These are phyloP conservation scores for Ammodytes dubius DNA, from an alignment of 2,113 vertebrate species.

Conservation along the genomic window DNA sequence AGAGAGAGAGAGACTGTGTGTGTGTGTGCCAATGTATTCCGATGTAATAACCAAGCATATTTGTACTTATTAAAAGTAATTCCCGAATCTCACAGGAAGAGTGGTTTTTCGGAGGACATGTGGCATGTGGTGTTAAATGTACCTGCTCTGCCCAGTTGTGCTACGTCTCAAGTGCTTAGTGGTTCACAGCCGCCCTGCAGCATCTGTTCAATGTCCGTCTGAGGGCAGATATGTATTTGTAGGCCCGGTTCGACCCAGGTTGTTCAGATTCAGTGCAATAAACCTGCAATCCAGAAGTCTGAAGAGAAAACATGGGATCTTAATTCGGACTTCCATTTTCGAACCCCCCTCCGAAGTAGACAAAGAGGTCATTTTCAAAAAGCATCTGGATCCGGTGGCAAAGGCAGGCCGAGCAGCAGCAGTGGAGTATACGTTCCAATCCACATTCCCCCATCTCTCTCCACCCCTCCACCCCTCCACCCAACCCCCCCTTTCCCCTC, in stretches of 20 bases:
- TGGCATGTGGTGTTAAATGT: conserved; percentile 61
- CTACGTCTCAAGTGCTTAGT: conserved; percentile 59
- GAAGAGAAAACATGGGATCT: conserved; percentile 72
- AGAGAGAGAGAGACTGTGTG: background rate
- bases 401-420: conserved; percentile 57
- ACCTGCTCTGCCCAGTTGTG: conserved; percentile 65
- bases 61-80: conserved; percentile 31
- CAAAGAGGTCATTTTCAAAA: conserved; percentile 83
- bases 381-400: conserved; percentile 85
- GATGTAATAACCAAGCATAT: conserved; percentile 40
- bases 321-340: conserved; percentile 75
- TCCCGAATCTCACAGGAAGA: conserved; percentile 55
- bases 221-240: conserved; percentile 64
- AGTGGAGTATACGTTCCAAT: conserved; percentile 64
- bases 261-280: conserved; percentile 81
- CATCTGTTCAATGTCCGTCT: conserved; percentile 82
- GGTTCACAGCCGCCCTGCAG: conserved; percentile 66
- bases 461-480: conserved; percentile 41
- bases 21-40: conserved; percentile 33
- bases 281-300: conserved; percentile 80
- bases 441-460: conserved; percentile 48
- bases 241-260: conserved; percentile 68
- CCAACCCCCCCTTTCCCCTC: conserved; percentile 52
- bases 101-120: conserved; percentile 36
- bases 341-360: conserved; percentile 77